Evolutionary conservation across 2,888 invertebrate species (phyloP).

Genomic region (Deilephila porcellus): DNA sequence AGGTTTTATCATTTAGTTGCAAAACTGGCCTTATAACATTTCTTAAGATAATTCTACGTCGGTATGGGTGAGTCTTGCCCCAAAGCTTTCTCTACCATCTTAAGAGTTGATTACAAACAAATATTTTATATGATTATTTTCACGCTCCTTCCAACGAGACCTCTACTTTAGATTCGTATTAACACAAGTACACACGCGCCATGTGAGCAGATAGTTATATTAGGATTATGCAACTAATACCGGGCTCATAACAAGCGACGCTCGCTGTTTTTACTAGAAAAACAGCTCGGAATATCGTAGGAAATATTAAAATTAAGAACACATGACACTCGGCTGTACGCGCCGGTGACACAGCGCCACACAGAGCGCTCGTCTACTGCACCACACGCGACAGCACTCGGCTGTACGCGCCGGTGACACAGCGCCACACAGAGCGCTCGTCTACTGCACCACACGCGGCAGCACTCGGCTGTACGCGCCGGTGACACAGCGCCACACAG

Average conservation of each 20-base stretch:
- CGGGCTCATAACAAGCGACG: conserved; percentile 25
- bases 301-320: background rate
- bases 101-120: background rate
- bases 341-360: background rate
- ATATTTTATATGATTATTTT: background rate
- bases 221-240: conserved; percentile 47
- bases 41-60: no score
- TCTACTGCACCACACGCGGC: background rate
- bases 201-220: conserved; percentile 42
- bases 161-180: conserved; percentile 28
- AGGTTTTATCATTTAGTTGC: no score
- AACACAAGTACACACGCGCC: conserved; percentile 31
- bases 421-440: background rate
- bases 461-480: background rate
- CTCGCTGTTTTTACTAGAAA: conserved; percentile 27
- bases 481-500: background rate
- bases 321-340: no score
- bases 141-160: background rate
- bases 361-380: conserved; percentile 1
- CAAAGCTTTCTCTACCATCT: background rate
- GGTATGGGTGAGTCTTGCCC: no score
- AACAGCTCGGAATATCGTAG: background rate
- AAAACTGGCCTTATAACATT: no score
- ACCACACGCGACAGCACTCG: background rate
- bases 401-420: background rate